phyloP scores from a whole-genome alignment of 2,797 vertebrate species.

The Heliangelus exortis region DNA sequence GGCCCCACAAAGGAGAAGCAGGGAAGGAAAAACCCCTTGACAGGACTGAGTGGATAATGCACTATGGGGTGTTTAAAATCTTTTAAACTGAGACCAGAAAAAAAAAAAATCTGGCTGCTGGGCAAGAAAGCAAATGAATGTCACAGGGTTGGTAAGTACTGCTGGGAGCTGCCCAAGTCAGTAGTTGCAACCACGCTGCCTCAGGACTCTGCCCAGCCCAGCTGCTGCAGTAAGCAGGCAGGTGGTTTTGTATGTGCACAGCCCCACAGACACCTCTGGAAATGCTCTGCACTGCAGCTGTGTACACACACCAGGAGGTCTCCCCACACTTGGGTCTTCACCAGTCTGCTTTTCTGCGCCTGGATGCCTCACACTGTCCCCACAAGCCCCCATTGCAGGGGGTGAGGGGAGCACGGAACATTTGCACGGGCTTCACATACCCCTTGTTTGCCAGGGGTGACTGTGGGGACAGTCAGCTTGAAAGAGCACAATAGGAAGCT shows the following conservation, averaged over 20 bases:
- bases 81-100: neutral
- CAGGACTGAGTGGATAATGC: neutral
- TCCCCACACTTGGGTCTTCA: neutral
- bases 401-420: too few relatives aligned
- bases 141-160: neutral
- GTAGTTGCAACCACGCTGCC: neutral
- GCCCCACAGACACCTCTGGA: fast-evolving
- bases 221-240: neutral
- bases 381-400: neutral
- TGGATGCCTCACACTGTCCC: neutral
- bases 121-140: neutral
- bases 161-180: neutral
- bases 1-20: neutral
- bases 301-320: neutral
- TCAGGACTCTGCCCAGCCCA: neutral
- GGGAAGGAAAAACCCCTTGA: neutral
- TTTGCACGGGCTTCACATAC: too few relatives aligned
- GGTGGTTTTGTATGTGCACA: too few relatives aligned
- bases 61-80: neutral
- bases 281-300: neutral
- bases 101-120: neutral
- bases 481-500: neutral
- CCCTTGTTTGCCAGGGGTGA: neutral
- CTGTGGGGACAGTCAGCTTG: fast-evolving
- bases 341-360: neutral